Conservation (phyloP, 64 coral and sea anemone genomes). For the Acropora tenuis region DNA sequence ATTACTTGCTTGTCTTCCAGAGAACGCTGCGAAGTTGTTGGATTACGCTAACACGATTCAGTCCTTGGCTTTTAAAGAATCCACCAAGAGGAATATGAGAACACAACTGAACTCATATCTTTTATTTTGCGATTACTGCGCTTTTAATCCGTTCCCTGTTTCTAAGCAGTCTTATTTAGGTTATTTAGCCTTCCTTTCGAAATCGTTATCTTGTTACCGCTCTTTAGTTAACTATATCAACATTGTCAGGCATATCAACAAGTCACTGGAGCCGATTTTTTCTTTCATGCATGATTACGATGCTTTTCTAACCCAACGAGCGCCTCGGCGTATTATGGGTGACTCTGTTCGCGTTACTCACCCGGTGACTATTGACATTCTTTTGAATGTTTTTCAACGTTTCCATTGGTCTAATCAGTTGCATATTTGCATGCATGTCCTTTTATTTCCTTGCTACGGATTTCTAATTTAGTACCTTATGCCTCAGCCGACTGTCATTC, state of each 20-base stretch:
- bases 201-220: too few relatives aligned
- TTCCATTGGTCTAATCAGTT: conserved; percentile 36
- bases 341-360: conserved; percentile 26
- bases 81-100: conserved; percentile 72
- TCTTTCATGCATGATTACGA: conserved; percentile 50
- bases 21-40: conserved; percentile 22
- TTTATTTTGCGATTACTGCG: conserved; percentile 51
- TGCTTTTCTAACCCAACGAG: conserved; percentile 30
- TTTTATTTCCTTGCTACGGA: conserved; percentile 34
- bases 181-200: too few relatives aligned
- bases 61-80: conserved; percentile 62
- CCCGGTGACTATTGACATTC: conserved; percentile 44
- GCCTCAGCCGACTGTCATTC: not conserved
- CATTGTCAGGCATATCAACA: conserved; percentile 51
- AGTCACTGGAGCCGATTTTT: conserved; percentile 26
- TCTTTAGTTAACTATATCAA: conserved; percentile 43
- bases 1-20: conserved; percentile 23
- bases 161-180: conserved; percentile 3
- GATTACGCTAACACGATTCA: conserved; percentile 44
- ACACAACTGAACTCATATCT: conserved; percentile 59
- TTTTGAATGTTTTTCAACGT: conserved; percentile 24
- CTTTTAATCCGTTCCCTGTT: conserved; percentile 55
- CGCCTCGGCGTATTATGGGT: conserved; percentile 27
- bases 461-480: conserved; percentile 44
- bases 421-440: conserved; percentile 48